Percentiles rank a stretch among this genome's conserved stretches.
Conservation (phyloP, 2,797 vertebrate genomes). For the Chelmon rostratus region DNA sequence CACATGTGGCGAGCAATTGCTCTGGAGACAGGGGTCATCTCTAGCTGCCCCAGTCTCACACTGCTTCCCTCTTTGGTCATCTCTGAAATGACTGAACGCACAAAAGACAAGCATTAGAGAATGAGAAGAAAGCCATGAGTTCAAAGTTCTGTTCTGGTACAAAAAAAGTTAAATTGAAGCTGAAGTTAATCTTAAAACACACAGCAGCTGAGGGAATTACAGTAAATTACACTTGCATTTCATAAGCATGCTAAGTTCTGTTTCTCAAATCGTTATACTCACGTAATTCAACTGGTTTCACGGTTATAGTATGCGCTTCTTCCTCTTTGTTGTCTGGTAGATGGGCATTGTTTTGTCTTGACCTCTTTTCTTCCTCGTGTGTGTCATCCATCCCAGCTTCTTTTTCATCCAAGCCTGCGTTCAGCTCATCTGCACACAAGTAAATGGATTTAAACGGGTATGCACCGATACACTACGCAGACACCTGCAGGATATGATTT, state of each 20-base stretch:
- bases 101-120: background rate
- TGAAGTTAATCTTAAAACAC: background rate
- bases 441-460: constrained; percentile 23
- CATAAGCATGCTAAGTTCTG: background rate
- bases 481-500: background rate
- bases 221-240: background rate
- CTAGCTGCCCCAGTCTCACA: constrained; percentile 74
- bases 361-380: constrained; percentile 27
- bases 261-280: constrained; percentile 23
- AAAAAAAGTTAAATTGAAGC: background rate
- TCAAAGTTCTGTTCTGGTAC: background rate
- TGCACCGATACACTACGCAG: background rate
- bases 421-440: constrained; percentile 48
- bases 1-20: constrained; percentile 86
- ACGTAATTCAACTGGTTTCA: constrained; percentile 44
- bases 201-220: background rate
- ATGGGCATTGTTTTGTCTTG: constrained; percentile 8
- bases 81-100: constrained; percentile 55
- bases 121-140: background rate
- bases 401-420: constrained; percentile 21
- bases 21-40: constrained; percentile 83
- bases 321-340: constrained; percentile 30
- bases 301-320: constrained; percentile 3
- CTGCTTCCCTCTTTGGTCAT: constrained; percentile 38
- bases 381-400: constrained; percentile 16